Evolutionary conservation across 2,888 invertebrate genomes (phyloP), one percentile per base, ranked within the genome.

Genomic region (Platypus cylindrus): DNA sequence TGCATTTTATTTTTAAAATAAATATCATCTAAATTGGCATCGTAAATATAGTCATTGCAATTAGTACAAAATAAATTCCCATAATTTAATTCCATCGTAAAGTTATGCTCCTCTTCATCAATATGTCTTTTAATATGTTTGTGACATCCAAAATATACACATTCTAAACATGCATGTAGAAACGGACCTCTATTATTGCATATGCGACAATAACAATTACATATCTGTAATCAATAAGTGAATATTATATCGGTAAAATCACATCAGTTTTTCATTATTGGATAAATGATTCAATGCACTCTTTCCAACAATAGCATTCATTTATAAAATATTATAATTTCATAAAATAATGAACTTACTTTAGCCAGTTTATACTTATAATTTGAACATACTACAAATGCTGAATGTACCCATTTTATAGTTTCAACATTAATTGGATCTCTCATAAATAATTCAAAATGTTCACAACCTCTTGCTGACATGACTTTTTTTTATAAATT

Each of bases 61-160:
- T 77, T 75, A 54, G 79, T 78, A 62, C 97, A 97, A 60, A 80
- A 81, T 7, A 95, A 70, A 58, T 86, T 82, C 27, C 94, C 94
- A 62, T 85, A 87, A 34, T 74, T 75, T 31, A 94, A 63, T 57
- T 95, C 94, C 50, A 94, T 72, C 38, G 87, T 83, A 46, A 93
- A 68, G 52, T 74, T 73, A 60, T 94, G 94, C 51, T 82, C 79
- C 52, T 80, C 81, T 27, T 68, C 68, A 54, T 77, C 79, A 30
- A 81, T 76, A 66, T 95, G 94, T 35, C 85, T 80, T 51, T 81
- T 76, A 46, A 91, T 86, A 59, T 94, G 94, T 37, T 74, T 75
- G 50, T 84, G 84, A 60, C 95, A 95, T 32, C 86, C 94, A 62
- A 95, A 91, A 64, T 76, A 91, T 48, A 93, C 85, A 65, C 95